Base-by-base conservation (phyloP, 2,113 vertebrate genomes). In the Ciconia boyciana region DNA sequence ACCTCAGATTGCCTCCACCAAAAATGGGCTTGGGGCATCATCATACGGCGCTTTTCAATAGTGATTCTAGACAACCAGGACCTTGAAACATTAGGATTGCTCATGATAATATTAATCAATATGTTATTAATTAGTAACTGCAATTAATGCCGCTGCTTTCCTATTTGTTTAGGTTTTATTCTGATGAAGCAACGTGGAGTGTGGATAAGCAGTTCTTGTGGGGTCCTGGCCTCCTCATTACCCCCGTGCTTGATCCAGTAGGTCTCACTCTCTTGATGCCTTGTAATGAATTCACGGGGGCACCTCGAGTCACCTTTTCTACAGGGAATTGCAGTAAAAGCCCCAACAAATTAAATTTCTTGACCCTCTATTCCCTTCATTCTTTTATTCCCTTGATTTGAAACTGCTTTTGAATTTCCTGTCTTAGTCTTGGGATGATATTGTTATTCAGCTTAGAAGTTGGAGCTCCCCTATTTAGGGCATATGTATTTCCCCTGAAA, bases 201-300 rank as follows among this genome's bases (percentile, higher is more conserved):
- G 97, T 99, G 76, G 98, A 99, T 55, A 96, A 68, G 6, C 98
- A 99, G 91, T 99, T 99, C 94, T 89, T 99, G 29, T 99, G 99
- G 99, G 99, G 99, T 20, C 98, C 99, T 20, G 83, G 98, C 62
- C 97, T 99, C 74, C 99, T 99, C 90, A 99, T 99, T 74, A 99
- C 99, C 76, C 99, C 99, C 49, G 99, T 99, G 36, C 96, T 99
- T 65, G 98, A 97, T 68, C 95, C 97, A 87, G 99, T 99, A 79
- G 66, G 98, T 84, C 64, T 78, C 88, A 17, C 7, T 89, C 11
- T 68, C 46, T 32, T 89, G 75, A 83, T 48, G 9, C 10, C 28
- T 36, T 11, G 2, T 54, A 15, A 64, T 13, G 8, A 64, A 32
- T 32, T 75, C 41, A 16, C 1, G 10, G 43, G 79, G 52, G 8